A percentile compares a stretch with the other conserved stretches of the same genome.
Evolutionary conservation across 2,888 invertebrate genomes (phyloP).

Genomic region (Capitulum mitella): DNA sequence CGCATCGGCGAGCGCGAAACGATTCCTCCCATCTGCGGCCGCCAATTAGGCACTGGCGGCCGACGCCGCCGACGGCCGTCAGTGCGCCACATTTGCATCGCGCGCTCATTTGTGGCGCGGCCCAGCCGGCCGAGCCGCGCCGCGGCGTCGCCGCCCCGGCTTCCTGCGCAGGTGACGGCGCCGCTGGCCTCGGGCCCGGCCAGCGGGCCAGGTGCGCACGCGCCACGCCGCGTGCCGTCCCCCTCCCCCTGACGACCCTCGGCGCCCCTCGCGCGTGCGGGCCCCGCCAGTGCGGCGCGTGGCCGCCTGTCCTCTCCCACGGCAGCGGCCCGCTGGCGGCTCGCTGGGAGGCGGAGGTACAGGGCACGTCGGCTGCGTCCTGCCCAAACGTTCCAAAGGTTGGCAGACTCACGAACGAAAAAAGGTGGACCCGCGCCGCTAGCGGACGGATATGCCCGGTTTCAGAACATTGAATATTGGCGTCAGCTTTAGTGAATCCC

Average conservation of each 20-base stretch:
- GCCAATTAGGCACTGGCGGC: not conserved
- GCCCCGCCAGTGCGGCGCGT: constrained; percentile 26
- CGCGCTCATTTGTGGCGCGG: not conserved
- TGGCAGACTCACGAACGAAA: too few relatives aligned
- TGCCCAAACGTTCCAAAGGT: too few relatives aligned
- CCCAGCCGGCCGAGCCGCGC: not conserved
- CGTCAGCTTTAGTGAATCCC: too few relatives aligned
- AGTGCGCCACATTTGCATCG: not conserved
- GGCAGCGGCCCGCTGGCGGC: constrained; percentile 32
- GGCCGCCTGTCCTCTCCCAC: not conserved
- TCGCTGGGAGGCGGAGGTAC: too few relatives aligned
- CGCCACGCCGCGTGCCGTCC: constrained; percentile 8
- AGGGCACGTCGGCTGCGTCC: too few relatives aligned
- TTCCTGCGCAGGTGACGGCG: constrained; percentile 18
- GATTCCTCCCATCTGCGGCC: not conserved
- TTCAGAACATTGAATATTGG: too few relatives aligned
- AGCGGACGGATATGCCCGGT: too few relatives aligned
- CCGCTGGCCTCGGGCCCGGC: not conserved
- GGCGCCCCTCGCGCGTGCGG: constrained; percentile 29
- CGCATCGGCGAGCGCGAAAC: not conserved
- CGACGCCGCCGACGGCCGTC: not conserved
- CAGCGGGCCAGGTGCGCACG: constrained; percentile 13
- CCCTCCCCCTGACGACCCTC: constrained; percentile 29
- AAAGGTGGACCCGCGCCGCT: too few relatives aligned
- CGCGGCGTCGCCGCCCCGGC: not conserved